Evolutionary conservation across 2,888 invertebrate species (phyloP).

Genomic region (Bombylius discolor): DNA sequence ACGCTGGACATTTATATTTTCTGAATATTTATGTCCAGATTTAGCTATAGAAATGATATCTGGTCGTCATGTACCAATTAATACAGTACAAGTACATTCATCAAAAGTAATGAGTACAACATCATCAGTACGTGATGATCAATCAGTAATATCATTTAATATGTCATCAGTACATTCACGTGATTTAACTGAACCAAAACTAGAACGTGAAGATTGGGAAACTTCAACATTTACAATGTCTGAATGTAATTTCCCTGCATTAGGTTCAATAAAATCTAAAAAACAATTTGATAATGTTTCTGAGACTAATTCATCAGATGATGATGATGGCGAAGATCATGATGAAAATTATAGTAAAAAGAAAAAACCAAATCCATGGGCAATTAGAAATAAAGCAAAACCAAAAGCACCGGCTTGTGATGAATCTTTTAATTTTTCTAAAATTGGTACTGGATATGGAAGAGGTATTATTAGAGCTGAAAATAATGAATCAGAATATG

Average conservation of each 20-base stretch:
- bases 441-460: constrained; percentile 2
- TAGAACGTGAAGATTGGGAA: not conserved
- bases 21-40: constrained; percentile 37
- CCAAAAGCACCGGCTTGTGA: not conserved
- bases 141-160: not conserved
- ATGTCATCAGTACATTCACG: not conserved
- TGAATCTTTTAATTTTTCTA: constrained; percentile 2
- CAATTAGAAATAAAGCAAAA: not conserved
- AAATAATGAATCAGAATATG: not conserved
- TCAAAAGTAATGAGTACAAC: not conserved
- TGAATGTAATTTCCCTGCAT: not conserved
- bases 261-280: not conserved
- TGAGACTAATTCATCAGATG: not conserved
- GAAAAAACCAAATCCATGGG: constrained; percentile 1
- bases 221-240: not conserved
- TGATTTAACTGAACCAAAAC: not conserved
- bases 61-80: constrained; percentile 35
- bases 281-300: not conserved
- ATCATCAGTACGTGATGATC: too few species aligned
- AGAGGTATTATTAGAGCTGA: not conserved
- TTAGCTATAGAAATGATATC: constrained; percentile 31
- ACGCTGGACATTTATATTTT: constrained; percentile 37
- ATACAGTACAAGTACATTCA: constrained; percentile 7
- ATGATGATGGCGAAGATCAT: not conserved
- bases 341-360: not conserved